These are phyloP conservation scores for Oreochromis tanganicae DNA, from an alignment of 2,113 vertebrate species.

Conservation along the genomic window DNA sequence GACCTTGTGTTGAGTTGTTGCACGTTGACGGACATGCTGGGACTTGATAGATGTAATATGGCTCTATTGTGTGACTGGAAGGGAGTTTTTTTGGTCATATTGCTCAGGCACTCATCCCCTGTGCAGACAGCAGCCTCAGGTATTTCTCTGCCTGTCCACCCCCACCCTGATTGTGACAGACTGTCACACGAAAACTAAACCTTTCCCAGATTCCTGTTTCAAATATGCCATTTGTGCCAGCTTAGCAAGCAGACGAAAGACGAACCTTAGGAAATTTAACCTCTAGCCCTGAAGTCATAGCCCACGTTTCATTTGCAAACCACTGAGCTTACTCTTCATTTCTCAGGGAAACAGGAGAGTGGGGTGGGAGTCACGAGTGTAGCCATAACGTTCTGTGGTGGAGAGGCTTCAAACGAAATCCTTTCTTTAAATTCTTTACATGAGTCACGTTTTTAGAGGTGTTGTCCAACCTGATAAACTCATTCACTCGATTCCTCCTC, in stretches of 20 bases:
- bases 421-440: constrained; percentile 38
- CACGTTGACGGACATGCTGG: neutral
- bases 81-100: constrained; percentile 52
- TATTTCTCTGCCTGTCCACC: constrained; percentile 34
- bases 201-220: constrained; percentile 61
- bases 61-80: constrained; percentile 21
- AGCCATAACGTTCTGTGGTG: constrained; percentile 11
- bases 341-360: constrained; percentile 21
- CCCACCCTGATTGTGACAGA: constrained; percentile 32
- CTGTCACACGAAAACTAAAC: constrained; percentile 36
- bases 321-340: constrained; percentile 32
- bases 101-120: constrained; percentile 31
- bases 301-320: constrained; percentile 28
- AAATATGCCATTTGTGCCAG: constrained; percentile 35
- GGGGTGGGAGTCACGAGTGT: constrained; percentile 32
- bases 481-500: neutral
- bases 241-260: constrained; percentile 44
- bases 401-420: constrained; percentile 51
- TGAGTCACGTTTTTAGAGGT: constrained; percentile 5
- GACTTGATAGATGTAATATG: constrained; percentile 41
- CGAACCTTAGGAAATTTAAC: constrained; percentile 51
- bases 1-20: neutral
- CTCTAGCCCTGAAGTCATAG: constrained; percentile 54
- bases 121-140: constrained; percentile 50
- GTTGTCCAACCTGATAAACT: neutral